phyloP scores from a whole-genome alignment of 2,797 vertebrate species.

The Pipistrellus nathusii region DNA sequence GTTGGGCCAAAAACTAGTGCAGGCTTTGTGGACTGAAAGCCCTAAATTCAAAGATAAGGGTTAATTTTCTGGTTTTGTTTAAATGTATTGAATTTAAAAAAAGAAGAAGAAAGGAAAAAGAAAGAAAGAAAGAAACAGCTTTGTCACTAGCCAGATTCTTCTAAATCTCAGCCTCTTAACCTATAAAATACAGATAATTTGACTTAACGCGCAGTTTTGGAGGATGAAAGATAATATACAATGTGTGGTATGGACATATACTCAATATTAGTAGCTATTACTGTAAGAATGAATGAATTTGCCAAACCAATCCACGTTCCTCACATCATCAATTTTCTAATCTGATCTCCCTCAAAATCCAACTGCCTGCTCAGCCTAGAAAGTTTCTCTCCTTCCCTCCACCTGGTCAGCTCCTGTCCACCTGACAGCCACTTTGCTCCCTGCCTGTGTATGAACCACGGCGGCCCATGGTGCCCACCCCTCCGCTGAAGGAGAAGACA shows the following conservation, averaged over 20 bases:
- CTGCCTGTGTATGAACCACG: neutral
- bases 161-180: neutral
- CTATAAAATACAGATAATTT: neutral
- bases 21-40: neutral
- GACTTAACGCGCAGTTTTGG: neutral
- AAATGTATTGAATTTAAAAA: neutral
- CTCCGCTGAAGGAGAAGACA: neutral
- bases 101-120: too few relatives aligned
- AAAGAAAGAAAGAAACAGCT: neutral
- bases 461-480: neutral
- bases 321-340: neutral
- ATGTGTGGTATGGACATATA: neutral
- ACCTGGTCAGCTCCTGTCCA: fast-evolving
- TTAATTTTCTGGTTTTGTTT: neutral
- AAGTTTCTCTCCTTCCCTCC: neutral
- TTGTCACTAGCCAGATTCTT: neutral
- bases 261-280: neutral
- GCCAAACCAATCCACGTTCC: too few relatives aligned
- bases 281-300: neutral
- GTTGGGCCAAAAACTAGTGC: neutral
- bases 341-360: neutral
- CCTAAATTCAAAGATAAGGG: neutral
- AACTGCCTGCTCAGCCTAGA: neutral
- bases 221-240: neutral
- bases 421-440: neutral